Evolutionary conservation across 2,797 vertebrate genomes (phyloP), one percentile per base, ranked within the genome.

Genomic region (Iguana delicatissima): DNA sequence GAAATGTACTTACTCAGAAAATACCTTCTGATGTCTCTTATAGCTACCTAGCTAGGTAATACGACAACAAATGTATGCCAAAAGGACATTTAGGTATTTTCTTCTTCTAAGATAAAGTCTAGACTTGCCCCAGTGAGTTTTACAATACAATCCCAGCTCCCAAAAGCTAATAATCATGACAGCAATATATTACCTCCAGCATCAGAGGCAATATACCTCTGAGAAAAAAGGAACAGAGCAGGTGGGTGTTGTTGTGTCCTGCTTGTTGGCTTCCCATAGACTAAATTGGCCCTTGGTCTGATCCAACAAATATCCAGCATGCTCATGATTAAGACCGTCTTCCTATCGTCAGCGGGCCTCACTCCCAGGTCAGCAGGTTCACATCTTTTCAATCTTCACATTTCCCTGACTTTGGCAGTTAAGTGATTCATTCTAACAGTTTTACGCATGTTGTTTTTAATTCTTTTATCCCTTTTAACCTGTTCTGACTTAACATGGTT

Each of bases 1-100:
- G 74, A 84, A 79, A 87, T 77, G 35, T 67, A 79, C 77, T 87
- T 91, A 55, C 77, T 84, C 38, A 69, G 50, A 84, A 84, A 88
- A 38, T 72, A 59, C 38, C n/a, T 77, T 79, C 73, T 84, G 35
- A 3, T 20, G n/a, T n/a, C 64, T 55, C 73, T 77, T 46, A 77
- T 42, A 77, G n/a, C 14, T 74, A 10, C 67, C 62, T 29, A 22
- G 32, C 59, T 38, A 67, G 52, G 46, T 13, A 57, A 62, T 46
- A 84, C 46, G 38, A 83, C 83, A 57, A 35, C 26, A 79, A 67
- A 10, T 79, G 46, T 57, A 57, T 77, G 26, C 13, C n/a, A 76
- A 77, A 79, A 80, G 26, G 42, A 24, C 32, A 26, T 38, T 22
- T 13, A 9, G 46, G 24, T 14, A 38, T 50, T 64, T 64, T n/a